A percentile compares a stretch with the other conserved stretches of the same genome.
phyloP scores from a whole-genome alignment of 2,797 vertebrate species.

The Enteromius treurensis region DNA sequence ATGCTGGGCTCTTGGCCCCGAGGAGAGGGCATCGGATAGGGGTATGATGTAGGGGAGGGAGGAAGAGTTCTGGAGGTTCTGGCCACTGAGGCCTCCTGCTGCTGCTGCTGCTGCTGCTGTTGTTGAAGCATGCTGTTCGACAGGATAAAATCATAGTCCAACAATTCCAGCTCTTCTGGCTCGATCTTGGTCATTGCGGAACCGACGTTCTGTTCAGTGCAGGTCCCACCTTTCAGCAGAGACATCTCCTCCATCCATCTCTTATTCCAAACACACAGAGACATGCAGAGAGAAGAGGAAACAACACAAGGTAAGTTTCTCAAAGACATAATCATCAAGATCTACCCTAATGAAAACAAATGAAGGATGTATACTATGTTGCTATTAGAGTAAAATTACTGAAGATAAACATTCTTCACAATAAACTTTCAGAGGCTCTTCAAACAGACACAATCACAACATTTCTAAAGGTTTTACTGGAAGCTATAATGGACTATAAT shows the following conservation, averaged over 20 bases:
- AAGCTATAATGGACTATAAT: not conserved
- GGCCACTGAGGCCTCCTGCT: slow-evolving; percentile 69
- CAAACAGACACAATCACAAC: not conserved
- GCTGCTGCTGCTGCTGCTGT: slow-evolving; percentile 78
- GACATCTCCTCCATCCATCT: slow-evolving; percentile 95
- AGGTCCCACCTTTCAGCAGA: slow-evolving; percentile 84
- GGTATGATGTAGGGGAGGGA: slow-evolving; percentile 79
- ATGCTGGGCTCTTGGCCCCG: slow-evolving; percentile 73
- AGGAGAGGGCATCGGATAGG: slow-evolving; percentile 81
- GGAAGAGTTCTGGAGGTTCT: slow-evolving; percentile 77
- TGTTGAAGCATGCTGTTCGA: slow-evolving; percentile 91
- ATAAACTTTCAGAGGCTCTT: not conserved
- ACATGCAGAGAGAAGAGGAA: slow-evolving; percentile 55
- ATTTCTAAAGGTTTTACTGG: not conserved
- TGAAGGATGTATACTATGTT: not conserved
- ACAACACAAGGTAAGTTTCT: slow-evolving; percentile 58
- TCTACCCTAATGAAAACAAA: not conserved
- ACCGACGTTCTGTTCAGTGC: slow-evolving; percentile 72
- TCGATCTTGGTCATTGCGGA: slow-evolving; percentile 84
- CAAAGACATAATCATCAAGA: not conserved
- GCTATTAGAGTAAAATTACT: not conserved
- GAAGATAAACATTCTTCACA: not conserved
- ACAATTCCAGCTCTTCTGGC: slow-evolving; percentile 88
- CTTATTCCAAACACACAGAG: slow-evolving; percentile 72
- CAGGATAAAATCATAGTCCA: slow-evolving; percentile 97